A percentile compares a stretch with the other conserved stretches of the same genome.
Evolutionary conservation across 2,888 invertebrate species (phyloP).

Genomic region (Drosophila dives): DNA sequence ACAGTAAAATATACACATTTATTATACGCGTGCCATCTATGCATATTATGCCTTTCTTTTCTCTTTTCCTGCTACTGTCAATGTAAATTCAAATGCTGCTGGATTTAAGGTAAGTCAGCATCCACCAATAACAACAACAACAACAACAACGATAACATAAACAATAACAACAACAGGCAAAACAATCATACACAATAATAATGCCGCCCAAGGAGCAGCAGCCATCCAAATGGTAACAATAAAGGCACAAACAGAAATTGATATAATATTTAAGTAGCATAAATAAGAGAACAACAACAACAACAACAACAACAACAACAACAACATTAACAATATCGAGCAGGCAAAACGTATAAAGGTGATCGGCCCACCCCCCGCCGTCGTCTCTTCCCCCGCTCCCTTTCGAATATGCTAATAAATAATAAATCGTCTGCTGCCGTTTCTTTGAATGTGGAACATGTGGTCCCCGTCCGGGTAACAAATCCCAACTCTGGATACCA

Average conservation of each 20-base stretch:
- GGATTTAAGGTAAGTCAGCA: slow-evolving; percentile 67
- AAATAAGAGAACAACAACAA: slow-evolving; percentile 66
- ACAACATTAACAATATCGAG: slow-evolving; percentile 47
- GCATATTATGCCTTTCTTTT: slow-evolving; percentile 47
- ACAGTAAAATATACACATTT: slow-evolving; percentile 49
- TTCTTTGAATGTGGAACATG: slow-evolving; percentile 67
- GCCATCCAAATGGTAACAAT: slow-evolving; percentile 62
- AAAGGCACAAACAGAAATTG: slow-evolving; percentile 76
- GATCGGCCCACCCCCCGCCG: background rate
- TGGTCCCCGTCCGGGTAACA: slow-evolving; percentile 22
- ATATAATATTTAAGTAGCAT: slow-evolving; percentile 75
- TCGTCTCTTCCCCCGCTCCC: slow-evolving; percentile 11
- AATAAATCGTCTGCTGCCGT: slow-evolving; percentile 74
- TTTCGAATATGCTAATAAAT: slow-evolving; percentile 76
- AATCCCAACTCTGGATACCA: background rate
- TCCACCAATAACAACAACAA: slow-evolving; percentile 38
- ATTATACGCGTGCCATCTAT: slow-evolving; percentile 66
- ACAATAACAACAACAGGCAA: slow-evolving; percentile 39
- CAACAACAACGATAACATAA: slow-evolving; percentile 26
- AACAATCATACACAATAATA: slow-evolving; percentile 55
- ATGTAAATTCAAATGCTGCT: slow-evolving; percentile 74
- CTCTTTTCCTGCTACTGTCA: slow-evolving; percentile 53
- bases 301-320: slow-evolving; percentile 34
- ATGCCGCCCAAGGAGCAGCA: slow-evolving; percentile 47
- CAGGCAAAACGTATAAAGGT: slow-evolving; percentile 36